Conservation (phyloP, 2,888 invertebrate species). For the Tetragnatha montana region DNA sequence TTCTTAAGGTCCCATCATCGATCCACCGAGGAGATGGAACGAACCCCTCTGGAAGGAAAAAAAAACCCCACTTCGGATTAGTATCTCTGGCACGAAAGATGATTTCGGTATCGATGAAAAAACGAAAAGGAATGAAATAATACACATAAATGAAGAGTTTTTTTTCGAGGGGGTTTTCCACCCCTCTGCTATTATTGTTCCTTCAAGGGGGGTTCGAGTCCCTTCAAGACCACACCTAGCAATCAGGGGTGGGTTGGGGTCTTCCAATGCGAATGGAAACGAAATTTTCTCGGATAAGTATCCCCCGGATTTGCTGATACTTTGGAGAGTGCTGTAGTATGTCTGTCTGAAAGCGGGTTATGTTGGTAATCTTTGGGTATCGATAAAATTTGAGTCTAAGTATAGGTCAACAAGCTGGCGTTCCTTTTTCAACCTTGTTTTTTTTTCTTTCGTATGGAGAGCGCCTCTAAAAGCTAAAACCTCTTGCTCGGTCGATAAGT, state of each 20-base stretch:
- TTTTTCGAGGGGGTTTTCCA: conserved; percentile 25
- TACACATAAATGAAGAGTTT: conserved; percentile 42
- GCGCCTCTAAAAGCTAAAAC: background rate
- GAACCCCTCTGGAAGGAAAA: conserved; percentile 34
- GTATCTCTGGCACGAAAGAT: conserved; percentile 63
- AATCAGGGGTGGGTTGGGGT: conserved; percentile 55
- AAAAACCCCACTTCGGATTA: conserved; percentile 42
- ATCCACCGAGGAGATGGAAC: too few species aligned
- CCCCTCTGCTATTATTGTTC: conserved; percentile 9
- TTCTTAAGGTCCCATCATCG: conserved; percentile 15
- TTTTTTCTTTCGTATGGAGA: background rate
- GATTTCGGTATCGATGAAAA: conserved; percentile 60
- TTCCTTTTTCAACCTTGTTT: background rate
- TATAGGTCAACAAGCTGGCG: background rate
- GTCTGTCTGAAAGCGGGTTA: background rate
- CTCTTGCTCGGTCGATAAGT: background rate
- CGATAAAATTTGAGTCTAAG: conserved; percentile 41
- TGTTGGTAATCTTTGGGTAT: conserved; percentile 20
- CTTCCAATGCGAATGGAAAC: conserved; percentile 25
- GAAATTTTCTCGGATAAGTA: conserved; percentile 52
- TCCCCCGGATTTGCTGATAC: conserved; percentile 35
- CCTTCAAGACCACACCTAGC: conserved; percentile 61
- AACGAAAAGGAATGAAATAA: conserved; percentile 9
- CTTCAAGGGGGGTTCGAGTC: background rate
- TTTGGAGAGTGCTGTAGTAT: background rate